phyloP scores from a whole-genome alignment of 37 sponge, comb jelly and placozoan species.

The Ephydatia muelleri region DNA sequence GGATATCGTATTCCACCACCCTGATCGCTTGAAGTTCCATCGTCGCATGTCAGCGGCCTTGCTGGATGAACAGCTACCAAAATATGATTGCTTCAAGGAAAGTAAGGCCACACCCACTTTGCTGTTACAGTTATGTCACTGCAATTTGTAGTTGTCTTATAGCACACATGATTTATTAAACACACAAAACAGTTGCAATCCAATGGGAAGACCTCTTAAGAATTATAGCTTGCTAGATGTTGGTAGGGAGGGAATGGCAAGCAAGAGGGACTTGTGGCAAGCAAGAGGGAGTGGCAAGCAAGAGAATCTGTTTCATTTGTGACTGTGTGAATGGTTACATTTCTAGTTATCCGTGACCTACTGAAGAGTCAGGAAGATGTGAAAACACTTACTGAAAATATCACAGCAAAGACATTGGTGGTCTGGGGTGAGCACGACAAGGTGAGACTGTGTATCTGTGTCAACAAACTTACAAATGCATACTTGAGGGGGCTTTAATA shows the following conservation, averaged over 20 bases:
- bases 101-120: slow-evolving; percentile 31
- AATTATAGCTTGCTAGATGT: no score
- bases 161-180: no score
- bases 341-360: slow-evolving; percentile 37
- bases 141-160: background rate
- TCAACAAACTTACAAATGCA: background rate
- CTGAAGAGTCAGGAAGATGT: slow-evolving; percentile 17
- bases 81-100: slow-evolving; percentile 39
- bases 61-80: slow-evolving; percentile 39
- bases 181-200: no score
- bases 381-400: background rate
- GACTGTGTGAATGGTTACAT: background rate
- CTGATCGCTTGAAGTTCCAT: slow-evolving; percentile 37
- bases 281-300: background rate
- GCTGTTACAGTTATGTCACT: background rate
- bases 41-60: slow-evolving; percentile 51
- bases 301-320: no score
- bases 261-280: no score
- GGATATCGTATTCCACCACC: slow-evolving; percentile 48
- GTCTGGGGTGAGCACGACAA: slow-evolving; percentile 72
- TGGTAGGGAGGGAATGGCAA: no score
- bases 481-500: background rate
- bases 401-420: slow-evolving; percentile 33
- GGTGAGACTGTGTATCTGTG: slow-evolving; percentile 15
- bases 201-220: no score